phyloP scores from a whole-genome alignment of 92 coral and sea anemone genomes.

The Micromussa lordhowensis region DNA sequence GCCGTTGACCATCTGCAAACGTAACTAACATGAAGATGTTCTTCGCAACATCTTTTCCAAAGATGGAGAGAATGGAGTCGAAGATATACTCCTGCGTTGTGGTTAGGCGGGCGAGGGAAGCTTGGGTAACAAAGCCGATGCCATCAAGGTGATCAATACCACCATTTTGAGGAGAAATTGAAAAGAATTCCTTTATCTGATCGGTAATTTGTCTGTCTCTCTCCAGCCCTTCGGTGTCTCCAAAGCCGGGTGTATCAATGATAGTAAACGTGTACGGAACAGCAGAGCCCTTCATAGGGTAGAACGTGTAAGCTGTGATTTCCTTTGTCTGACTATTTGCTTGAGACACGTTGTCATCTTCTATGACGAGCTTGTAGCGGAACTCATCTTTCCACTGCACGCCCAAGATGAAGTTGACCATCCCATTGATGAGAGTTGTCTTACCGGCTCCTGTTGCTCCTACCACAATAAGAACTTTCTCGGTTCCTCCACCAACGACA shows the following conservation, averaged over 20 bases:
- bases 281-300: slow-evolving; percentile 1
- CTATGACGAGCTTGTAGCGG: slow-evolving; percentile 33
- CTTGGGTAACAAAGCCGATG: slow-evolving; percentile 57
- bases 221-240: too few species aligned
- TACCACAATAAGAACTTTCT: slow-evolving; percentile 14
- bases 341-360: slow-evolving; percentile 13
- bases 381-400: slow-evolving; percentile 28
- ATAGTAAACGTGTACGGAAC: background rate
- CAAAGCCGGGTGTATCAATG: too few species aligned
- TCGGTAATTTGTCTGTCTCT: slow-evolving; percentile 37
- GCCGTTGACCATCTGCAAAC: background rate
- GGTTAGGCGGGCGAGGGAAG: slow-evolving; percentile 36
- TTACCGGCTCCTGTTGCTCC: slow-evolving; percentile 65
- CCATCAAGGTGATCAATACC: slow-evolving; percentile 51
- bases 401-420: slow-evolving; percentile 43
- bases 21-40: slow-evolving; percentile 51
- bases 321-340: slow-evolving; percentile 31
- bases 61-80: slow-evolving; percentile 56
- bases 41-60: slow-evolving; percentile 47
- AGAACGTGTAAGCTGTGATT: slow-evolving; percentile 47
- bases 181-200: slow-evolving; percentile 53
- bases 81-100: slow-evolving; percentile 54
- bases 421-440: slow-evolving; percentile 49
- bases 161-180: background rate
- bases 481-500: too few species aligned